Evolutionary conservation across 2,797 vertebrate species (phyloP), one percentile per base, ranked within the genome.

Genomic region (Paramormyrops hopkinsi): DNA sequence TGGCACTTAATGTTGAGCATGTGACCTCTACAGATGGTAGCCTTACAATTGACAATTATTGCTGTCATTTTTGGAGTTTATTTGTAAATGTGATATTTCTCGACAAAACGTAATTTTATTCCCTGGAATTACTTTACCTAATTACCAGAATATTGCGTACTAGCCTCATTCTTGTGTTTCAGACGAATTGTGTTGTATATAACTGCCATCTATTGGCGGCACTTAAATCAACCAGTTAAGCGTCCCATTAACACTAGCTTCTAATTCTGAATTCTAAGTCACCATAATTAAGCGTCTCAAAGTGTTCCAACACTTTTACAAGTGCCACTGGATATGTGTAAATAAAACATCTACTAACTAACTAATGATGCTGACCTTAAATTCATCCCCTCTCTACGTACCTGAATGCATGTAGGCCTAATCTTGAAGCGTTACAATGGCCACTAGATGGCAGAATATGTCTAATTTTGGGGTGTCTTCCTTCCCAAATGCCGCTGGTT

Each of bases 171-270:
- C 22, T 48, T 48, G 41, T 84, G 46, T 25, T 84, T 84, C 46
- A 22, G 4, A 84, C 46, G 17, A 84, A 88, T 41, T 88, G 41
- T 25, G 53, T 62, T 83, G 88, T 7, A 33, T 83, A 29, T n/a
- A 41, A 89, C 76, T 89, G 88, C 88, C 88, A 89, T 53, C 88
- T 89, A 62, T 76, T 44, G 88, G 76, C 33, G 12, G 29, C 1
- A 86, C 48, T 50, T 53, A 86, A 56, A 29, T 48, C 6, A 79
- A 37, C 41, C 41, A 50, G 2, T 46, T 41, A 12, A 12, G 9
- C 3, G 19, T 25, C 17, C 19, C 41, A 7, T 84, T 84, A 48
- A 84, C 41, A 19, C 14, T 82, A 62, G 22, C 11, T 14, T 73
- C 53, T 14, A 14, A 51, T 14, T 51, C 50, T 51, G 11, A 29